Base-by-base conservation (phyloP, 2,113 vertebrate species). In the Pelvicachromis taeniatus region DNA sequence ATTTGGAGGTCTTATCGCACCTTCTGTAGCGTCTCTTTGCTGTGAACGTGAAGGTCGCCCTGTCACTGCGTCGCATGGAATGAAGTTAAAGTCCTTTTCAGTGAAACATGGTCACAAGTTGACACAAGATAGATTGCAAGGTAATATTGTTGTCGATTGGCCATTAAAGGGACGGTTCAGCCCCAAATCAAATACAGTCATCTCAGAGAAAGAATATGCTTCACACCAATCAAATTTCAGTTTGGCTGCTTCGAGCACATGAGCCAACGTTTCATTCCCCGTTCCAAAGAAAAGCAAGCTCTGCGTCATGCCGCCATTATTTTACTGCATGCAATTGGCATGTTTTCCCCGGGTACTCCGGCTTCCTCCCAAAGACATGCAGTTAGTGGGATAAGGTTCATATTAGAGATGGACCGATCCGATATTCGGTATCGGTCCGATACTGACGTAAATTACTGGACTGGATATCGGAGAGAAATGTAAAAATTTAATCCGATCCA, bases 61-160 rank as follows among this genome's bases (percentile, higher is more conserved):
- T 26, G 82, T 58, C 42, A 3, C 17, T 48, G 52, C 2, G 2
- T 40, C 3, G 2, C 33, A 70, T 54, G 82, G 21, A 85, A 85
- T 54, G 16, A 53, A 85, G 77, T 61, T 81, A 55, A 81, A 75
- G 90, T 73, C 86, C 80, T 85, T 87, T 85, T 68, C 80, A 29
- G 13, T 79, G 29, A 40, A 61, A 48, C 77, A 13, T 45, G 68
- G 19, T 38, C 48, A 78, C 31, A 58, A n/a, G 73, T 21, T 80
- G 81, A 73, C 73, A 54, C 58, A 33, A 55, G 61, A 85, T 4
- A 33, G 56, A 63, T 54, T 50, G 23, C 42, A 38, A 33, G 56
- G 9, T 29, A 52, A 65, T n/a, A 19, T 16, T 70, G 23, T 45
- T 29, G 38, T 26, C 48, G n/a, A 88, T 80, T 63, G 80, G 56